phyloP scores from a whole-genome alignment of 1,140 invertebrate species.

The Sinella curviseta region DNA sequence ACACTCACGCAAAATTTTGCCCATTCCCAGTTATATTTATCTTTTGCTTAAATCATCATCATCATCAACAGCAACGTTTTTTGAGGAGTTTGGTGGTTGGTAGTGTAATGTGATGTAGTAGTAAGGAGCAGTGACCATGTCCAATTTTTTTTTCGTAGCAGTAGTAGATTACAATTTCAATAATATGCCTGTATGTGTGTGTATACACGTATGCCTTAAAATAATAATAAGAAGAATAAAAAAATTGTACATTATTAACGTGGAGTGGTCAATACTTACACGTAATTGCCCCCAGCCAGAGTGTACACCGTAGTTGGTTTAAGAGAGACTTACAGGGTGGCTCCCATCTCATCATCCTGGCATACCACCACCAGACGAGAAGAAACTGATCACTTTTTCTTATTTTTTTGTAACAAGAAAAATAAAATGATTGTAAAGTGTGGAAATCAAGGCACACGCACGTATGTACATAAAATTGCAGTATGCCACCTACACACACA shows the following conservation, averaged over 20 bases:
- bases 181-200: too few relatives aligned
- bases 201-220: not conserved
- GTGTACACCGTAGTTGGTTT: not conserved
- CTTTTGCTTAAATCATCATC: not conserved
- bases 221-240: not conserved
- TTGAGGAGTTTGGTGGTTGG: not conserved
- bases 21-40: constrained; percentile 19
- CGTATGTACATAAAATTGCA: not conserved
- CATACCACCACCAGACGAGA: not conserved
- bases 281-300: not conserved
- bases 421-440: not conserved
- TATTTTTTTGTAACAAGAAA: not conserved
- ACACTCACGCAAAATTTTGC: constrained; percentile 14
- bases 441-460: not conserved
- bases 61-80: not conserved
- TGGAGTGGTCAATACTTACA: constrained; percentile 9
- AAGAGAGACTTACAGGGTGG: not conserved
- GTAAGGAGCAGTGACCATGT: constrained; percentile 3
- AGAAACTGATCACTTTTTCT: constrained; percentile 9
- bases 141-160: constrained; percentile 13
- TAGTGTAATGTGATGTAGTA: not conserved
- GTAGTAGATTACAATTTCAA: too few relatives aligned
- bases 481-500: not conserved
- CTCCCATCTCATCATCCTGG: not conserved
- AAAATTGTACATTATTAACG: constrained; percentile 4